Conservation (phyloP, 1,140 invertebrate genomes). For the Oncopeltus fasciatus region DNA sequence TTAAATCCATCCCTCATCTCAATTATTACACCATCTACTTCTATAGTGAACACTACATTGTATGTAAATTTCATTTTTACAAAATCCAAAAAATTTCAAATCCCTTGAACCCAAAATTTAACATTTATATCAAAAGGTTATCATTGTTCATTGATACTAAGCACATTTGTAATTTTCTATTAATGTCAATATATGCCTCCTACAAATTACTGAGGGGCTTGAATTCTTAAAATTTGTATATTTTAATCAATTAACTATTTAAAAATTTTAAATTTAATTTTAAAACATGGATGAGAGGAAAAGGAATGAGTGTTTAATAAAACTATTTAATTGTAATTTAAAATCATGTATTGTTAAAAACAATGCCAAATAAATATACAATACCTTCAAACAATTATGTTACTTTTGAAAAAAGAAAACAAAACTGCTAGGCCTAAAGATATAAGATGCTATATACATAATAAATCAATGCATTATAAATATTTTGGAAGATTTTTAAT, state of each 20-base stretch:
- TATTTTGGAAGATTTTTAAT: conserved; percentile 1
- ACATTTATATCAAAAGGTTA: too few species aligned
- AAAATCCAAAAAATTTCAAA: too few species aligned
- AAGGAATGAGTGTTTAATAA: neutral
- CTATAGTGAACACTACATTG: too few species aligned
- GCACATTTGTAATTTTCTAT: too few species aligned
- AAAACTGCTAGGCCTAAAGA: conserved; percentile 15
- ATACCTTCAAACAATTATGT: conserved; percentile 11
- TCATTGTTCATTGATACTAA: too few species aligned
- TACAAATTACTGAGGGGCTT: neutral
- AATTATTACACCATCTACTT: too few species aligned
- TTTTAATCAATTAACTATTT: too few species aligned
- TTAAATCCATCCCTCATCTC: too few species aligned
- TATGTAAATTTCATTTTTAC: too few species aligned
- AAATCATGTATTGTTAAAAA: conserved; percentile 18
- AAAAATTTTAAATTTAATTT: too few species aligned
- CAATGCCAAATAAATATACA: conserved; percentile 17
- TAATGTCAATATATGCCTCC: too few species aligned
- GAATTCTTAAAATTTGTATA: neutral
- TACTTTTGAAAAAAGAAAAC: conserved; percentile 10
- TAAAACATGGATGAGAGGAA: neutral
- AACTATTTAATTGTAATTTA: conserved; percentile 5
- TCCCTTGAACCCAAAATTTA: too few species aligned
- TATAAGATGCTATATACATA: conserved; percentile 12
- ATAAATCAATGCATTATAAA: conserved; percentile 12